Percentiles rank a stretch among this genome's conserved stretches.
Conservation (phyloP, 2,797 vertebrate genomes). For the Chloroceryle inda region DNA sequence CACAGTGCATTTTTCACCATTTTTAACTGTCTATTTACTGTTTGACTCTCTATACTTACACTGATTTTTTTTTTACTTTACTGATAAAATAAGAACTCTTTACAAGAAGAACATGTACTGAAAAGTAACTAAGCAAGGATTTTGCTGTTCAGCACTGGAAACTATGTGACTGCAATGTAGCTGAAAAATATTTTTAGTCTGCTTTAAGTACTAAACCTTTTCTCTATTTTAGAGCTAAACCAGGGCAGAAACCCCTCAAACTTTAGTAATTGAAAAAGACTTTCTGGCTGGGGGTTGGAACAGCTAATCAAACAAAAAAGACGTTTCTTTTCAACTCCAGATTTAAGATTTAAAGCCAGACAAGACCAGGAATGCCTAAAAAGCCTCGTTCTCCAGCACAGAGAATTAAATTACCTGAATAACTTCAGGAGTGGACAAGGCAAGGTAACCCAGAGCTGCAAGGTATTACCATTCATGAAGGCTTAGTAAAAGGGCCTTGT, state of each 20-base stretch:
- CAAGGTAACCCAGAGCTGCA: background rate
- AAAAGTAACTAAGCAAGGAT: background rate
- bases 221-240: background rate
- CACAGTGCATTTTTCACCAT: background rate
- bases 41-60: background rate
- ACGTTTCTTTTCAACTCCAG: slow-evolving; percentile 14
- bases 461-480: background rate
- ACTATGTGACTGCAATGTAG: background rate
- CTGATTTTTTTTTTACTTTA: background rate
- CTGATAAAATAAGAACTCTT: background rate
- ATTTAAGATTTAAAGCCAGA: slow-evolving; percentile 1
- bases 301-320: slow-evolving; percentile 6
- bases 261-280: background rate
- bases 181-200: background rate
- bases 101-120: background rate
- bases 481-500: background rate
- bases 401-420: slow-evolving; percentile 17
- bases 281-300: background rate
- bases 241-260: background rate
- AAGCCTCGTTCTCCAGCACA: background rate
- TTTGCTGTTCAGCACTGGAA: background rate
- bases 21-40: background rate
- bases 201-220: background rate
- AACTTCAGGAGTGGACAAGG: background rate
- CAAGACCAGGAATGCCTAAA: slow-evolving; percentile 42